Evolutionary conservation across 2,113 vertebrate species (phyloP).

Genomic region (Phyllopteryx taeniolatus): DNA sequence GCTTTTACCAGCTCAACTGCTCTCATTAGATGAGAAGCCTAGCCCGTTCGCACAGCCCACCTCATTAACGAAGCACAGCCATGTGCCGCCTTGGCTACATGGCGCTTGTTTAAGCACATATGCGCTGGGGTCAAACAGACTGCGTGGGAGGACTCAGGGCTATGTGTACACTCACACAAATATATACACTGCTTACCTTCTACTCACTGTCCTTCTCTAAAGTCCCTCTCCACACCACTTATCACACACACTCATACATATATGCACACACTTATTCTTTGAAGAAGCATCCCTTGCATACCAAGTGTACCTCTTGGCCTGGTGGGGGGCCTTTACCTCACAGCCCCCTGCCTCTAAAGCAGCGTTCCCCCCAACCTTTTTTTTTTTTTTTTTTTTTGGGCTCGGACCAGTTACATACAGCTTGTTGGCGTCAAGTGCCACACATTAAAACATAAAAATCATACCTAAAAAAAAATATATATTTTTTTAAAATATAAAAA

Average conservation of each 20-base stretch:
- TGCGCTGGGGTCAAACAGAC: slow-evolving; percentile 62
- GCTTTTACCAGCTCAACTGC: slow-evolving; percentile 87
- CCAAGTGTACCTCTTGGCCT: slow-evolving; percentile 46
- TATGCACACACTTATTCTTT: slow-evolving; percentile 43
- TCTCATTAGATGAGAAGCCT: slow-evolving; percentile 94
- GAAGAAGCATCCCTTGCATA: slow-evolving; percentile 55
- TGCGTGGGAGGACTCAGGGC: slow-evolving; percentile 63
- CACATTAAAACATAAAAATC: neutral
- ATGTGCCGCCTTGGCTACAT: slow-evolving; percentile 87
- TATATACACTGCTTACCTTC: slow-evolving; percentile 36
- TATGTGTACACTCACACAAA: slow-evolving; percentile 32
- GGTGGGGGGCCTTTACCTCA: slow-evolving; percentile 27
- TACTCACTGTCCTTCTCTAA: slow-evolving; percentile 53
- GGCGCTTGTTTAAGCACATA: slow-evolving; percentile 61
- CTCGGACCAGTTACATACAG: neutral
- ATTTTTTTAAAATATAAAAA: no score
- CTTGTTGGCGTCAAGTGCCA: neutral
- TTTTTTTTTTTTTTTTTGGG: neutral
- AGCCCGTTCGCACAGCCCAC: slow-evolving; percentile 77
- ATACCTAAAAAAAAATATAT: neutral
- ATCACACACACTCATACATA: slow-evolving; percentile 44
- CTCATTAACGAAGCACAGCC: slow-evolving; percentile 96
- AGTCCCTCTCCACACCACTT: slow-evolving; percentile 48
- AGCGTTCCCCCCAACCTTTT: slow-evolving; percentile 19
- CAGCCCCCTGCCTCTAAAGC: slow-evolving; percentile 22